These are phyloP conservation scores for Sebastes minor DNA, from an alignment of 2,797 vertebrate species.

Conservation along the genomic window DNA sequence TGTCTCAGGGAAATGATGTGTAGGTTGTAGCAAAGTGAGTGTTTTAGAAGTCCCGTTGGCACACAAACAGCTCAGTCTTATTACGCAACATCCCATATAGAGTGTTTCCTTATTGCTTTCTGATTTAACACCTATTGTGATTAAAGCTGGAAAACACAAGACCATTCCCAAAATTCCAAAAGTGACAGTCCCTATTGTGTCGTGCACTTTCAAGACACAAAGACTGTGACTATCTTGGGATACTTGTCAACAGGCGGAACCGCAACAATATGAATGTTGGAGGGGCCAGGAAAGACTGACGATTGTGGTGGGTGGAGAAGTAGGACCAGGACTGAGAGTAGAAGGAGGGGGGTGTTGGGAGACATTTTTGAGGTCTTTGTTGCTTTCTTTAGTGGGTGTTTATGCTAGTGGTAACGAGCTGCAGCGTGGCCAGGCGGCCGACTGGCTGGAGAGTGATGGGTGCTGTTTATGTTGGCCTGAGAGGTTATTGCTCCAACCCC, in stretches of 20 bases:
- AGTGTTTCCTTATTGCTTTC: neutral
- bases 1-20: slow-evolving; percentile 24
- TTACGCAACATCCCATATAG: slow-evolving; percentile 21
- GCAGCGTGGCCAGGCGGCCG: slow-evolving; percentile 13
- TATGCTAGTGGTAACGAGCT: slow-evolving; percentile 59
- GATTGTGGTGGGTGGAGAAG: slow-evolving; percentile 38
- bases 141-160: slow-evolving; percentile 6
- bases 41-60: slow-evolving; percentile 41
- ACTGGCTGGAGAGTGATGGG: slow-evolving; percentile 43
- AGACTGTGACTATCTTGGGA: slow-evolving; percentile 38
- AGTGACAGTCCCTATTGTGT: slow-evolving; percentile 4
- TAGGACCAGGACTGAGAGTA: slow-evolving; percentile 8
- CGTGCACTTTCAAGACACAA: slow-evolving; percentile 34
- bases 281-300: slow-evolving; percentile 50
- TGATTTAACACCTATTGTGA: neutral
- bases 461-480: slow-evolving; percentile 64
- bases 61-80: slow-evolving; percentile 2
- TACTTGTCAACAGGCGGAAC: slow-evolving; percentile 35
- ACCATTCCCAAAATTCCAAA: slow-evolving; percentile 4
- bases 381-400: slow-evolving; percentile 68
- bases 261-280: slow-evolving; percentile 50
- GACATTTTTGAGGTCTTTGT: slow-evolving; percentile 59
- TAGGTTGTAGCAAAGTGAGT: slow-evolving; percentile 29
- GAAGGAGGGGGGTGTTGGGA: slow-evolving; percentile 8
- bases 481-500: slow-evolving; percentile 35